Evolutionary conservation across 2,888 invertebrate genomes (phyloP).

Genomic region (Campoletis raptor): DNA sequence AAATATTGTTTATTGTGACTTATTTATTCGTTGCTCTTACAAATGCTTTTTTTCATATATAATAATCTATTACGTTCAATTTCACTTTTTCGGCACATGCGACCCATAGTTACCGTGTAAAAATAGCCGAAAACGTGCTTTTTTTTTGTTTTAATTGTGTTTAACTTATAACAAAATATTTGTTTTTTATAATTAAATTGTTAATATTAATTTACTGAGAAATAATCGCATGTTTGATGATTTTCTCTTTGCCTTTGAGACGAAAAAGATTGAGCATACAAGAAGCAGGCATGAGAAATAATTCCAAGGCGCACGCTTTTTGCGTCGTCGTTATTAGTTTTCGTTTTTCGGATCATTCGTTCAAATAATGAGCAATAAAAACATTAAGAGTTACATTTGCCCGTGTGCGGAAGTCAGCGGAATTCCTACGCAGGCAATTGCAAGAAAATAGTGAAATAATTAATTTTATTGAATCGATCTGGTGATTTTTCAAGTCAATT

Average conservation of each 20-base stretch:
- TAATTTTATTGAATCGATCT: not conserved
- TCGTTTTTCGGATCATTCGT: not conserved
- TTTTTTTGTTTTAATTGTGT: not conserved
- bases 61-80: conserved; percentile 20
- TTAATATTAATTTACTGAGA: conserved; percentile 32
- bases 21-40: conserved; percentile 20
- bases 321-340: not conserved
- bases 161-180: conserved; percentile 12
- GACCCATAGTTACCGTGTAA: not conserved
- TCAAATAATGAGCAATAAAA: not conserved
- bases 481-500: not conserved
- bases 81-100: not conserved
- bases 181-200: conserved; percentile 10
- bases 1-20: conserved; percentile 40
- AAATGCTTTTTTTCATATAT: conserved; percentile 7
- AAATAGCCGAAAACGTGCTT: not conserved
- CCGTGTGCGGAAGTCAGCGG: conserved; percentile 14
- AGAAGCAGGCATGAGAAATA: not conserved
- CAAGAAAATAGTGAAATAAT: not conserved
- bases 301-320: not conserved
- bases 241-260: not conserved
- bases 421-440: conserved; percentile 48
- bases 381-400: conserved; percentile 18
- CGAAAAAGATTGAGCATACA: not conserved
- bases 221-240: not conserved